Evolutionary conservation across 1,140 invertebrate species (phyloP).

Genomic region (Heliconius melpomene): DNA sequence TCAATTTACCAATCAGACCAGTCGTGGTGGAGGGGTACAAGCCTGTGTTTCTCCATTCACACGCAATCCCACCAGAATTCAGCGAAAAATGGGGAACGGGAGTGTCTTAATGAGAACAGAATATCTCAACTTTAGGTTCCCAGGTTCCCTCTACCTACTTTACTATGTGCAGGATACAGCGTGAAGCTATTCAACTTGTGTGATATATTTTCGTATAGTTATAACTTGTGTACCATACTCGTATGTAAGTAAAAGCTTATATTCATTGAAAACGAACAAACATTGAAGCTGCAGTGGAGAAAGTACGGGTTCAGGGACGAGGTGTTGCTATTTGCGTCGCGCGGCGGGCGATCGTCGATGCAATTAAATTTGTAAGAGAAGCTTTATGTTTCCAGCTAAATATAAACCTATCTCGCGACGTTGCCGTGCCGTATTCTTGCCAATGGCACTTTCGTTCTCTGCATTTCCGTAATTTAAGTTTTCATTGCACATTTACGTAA

Average conservation of each 20-base stretch:
- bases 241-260: neutral
- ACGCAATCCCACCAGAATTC: too few species aligned
- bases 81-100: too few species aligned
- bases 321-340: slow-evolving; percentile 72
- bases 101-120: too few species aligned
- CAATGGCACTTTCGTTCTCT: slow-evolving; percentile 52
- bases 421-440: slow-evolving; percentile 54
- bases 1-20: neutral
- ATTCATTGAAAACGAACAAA: neutral
- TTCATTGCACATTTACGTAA: slow-evolving; percentile 12
- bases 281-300: slow-evolving; percentile 48
- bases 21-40: too few species aligned
- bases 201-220: neutral
- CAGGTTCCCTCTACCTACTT: too few species aligned
- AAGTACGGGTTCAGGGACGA: slow-evolving; percentile 79
- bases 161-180: too few species aligned
- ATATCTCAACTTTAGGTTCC: too few species aligned
- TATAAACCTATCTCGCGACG: slow-evolving; percentile 60
- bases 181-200: too few species aligned
- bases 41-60: too few species aligned
- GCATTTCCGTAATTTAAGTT: slow-evolving; percentile 44
- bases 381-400: slow-evolving; percentile 75
- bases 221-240: neutral
- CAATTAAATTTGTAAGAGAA: slow-evolving; percentile 78
- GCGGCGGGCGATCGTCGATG: slow-evolving; percentile 75